Evolutionary conservation across 2,888 invertebrate genomes (phyloP).

Genomic region (Coleophora deauratella): DNA sequence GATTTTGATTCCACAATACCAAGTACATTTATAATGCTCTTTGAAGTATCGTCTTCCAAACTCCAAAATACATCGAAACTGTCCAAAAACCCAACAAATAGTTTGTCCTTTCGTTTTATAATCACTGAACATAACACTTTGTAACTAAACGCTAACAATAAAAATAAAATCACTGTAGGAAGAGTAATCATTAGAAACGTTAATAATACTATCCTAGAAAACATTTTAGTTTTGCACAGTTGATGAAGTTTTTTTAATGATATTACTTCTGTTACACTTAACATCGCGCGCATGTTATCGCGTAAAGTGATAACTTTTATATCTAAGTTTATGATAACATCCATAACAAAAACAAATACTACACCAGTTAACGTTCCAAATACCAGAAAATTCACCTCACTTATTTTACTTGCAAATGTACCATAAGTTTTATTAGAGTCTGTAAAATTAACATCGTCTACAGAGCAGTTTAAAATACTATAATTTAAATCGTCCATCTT

Average conservation of each 20-base stretch:
- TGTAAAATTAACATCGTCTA: conserved; percentile 7
- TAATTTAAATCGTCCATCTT: conserved; percentile 19
- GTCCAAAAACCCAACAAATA: conserved; percentile 58
- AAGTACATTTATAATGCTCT: conserved; percentile 63
- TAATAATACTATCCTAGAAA: conserved; percentile 19
- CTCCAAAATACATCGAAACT: conserved; percentile 73
- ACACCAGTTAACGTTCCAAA: conserved; percentile 29
- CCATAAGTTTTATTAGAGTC: not conserved
- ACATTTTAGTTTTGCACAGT: conserved; percentile 12
- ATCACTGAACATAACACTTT: conserved; percentile 35
- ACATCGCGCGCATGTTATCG: too few species aligned
- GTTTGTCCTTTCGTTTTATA: conserved; percentile 34
- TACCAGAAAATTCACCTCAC: conserved; percentile 16
- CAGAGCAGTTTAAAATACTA: conserved; percentile 20
- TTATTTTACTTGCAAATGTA: conserved; percentile 3
- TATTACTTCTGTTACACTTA: conserved; percentile 1
- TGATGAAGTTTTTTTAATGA: conserved; percentile 12
- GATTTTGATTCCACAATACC: conserved; percentile 51
- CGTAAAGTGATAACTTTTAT: too few species aligned
- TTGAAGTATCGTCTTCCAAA: conserved; percentile 54
- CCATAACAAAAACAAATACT: conserved; percentile 22
- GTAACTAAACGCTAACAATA: conserved; percentile 28
- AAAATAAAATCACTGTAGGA: conserved; percentile 25
- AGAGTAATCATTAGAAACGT: conserved; percentile 22
- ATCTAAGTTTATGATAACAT: conserved; percentile 4